Conservation (phyloP, 2,797 vertebrate species). For the Sebastes steindachneri region DNA sequence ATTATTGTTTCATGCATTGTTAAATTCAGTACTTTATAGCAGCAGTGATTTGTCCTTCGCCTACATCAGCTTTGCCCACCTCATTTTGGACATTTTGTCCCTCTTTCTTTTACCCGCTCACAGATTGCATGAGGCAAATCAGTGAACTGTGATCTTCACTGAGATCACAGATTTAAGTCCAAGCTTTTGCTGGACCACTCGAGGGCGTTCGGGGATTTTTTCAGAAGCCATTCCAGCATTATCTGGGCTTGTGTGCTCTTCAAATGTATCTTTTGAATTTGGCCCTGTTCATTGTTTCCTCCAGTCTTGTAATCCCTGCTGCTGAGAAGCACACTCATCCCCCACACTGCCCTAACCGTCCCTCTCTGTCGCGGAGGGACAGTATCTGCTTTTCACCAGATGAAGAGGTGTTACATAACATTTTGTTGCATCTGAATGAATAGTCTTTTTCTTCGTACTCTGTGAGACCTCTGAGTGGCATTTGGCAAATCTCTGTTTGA, state of each 20-base stretch:
- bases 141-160: conserved; percentile 30
- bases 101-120: not conserved
- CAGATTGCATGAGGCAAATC: conserved; percentile 21
- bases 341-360: not conserved
- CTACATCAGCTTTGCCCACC: not conserved
- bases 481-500: not conserved
- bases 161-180: conserved; percentile 37
- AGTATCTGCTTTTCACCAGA: not conserved
- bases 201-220: conserved; percentile 12
- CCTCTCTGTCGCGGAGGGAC: not conserved
- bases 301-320: not conserved
- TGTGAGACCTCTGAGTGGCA: not conserved
- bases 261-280: conserved; percentile 31
- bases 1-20: not conserved
- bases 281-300: conserved; percentile 2
- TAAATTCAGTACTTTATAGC: not conserved
- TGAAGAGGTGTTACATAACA: conserved; percentile 1
- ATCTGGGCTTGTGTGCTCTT: conserved; percentile 17
- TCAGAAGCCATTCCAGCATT: conserved; percentile 20
- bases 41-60: not conserved
- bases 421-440: conserved; percentile 4
- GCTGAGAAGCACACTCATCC: not conserved
- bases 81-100: conserved; percentile 18
- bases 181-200: conserved; percentile 24
- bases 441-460: not conserved